Evolutionary conservation across 2,888 invertebrate genomes (phyloP).

Genomic region (Chymomyza procnemis): DNA sequence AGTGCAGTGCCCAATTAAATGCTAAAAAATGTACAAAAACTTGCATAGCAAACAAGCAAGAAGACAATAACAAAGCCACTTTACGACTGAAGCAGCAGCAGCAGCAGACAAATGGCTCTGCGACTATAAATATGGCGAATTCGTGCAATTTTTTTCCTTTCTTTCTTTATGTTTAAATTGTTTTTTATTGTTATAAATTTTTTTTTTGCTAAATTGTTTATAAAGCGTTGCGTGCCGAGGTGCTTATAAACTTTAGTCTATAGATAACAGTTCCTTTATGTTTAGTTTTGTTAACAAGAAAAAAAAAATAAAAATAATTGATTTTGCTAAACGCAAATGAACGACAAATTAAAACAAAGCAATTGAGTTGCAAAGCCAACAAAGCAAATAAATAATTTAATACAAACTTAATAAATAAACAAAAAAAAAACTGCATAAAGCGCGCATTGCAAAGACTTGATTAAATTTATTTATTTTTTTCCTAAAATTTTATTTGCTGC

Average conservation of each 20-base stretch:
- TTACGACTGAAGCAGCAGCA: slow-evolving; percentile 12
- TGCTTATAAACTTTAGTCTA: background rate
- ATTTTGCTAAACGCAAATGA: background rate
- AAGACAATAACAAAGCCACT: slow-evolving; percentile 37
- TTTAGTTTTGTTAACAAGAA: background rate
- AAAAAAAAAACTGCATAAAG: background rate
- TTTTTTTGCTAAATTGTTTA: too few relatives aligned
- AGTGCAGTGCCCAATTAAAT: background rate
- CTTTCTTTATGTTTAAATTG: background rate
- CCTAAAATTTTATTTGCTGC: slow-evolving; percentile 1
- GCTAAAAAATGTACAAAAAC: background rate
- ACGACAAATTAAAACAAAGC: background rate
- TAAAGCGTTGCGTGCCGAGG: background rate
- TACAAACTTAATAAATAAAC: too few relatives aligned
- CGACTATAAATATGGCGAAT: slow-evolving; percentile 52
- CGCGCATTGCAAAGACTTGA: background rate
- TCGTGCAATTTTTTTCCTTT: slow-evolving; percentile 53
- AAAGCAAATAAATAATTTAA: too few relatives aligned
- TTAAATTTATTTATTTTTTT: background rate
- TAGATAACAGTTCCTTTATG: background rate
- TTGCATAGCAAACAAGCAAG: slow-evolving; percentile 10
- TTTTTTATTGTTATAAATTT: too few relatives aligned
- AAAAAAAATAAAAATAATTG: background rate
- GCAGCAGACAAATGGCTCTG: slow-evolving; percentile 26
- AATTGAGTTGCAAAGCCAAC: background rate